Base-by-base conservation (phyloP, 2,888 invertebrate species). In the Aphelenchoides bicaudatus region DNA sequence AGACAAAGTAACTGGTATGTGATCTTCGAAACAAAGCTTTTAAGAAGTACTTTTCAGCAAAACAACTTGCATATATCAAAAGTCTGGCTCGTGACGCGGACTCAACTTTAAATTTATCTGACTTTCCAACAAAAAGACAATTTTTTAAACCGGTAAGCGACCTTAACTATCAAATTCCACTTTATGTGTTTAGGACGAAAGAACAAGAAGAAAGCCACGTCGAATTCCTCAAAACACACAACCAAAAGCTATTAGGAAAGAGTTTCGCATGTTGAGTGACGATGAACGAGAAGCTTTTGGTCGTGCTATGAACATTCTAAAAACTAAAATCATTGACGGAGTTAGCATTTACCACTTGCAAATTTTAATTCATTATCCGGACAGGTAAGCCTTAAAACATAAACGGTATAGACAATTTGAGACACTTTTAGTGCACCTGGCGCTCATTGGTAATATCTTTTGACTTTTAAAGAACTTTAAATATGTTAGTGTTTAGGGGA, bases 281-380 rank as follows among this genome's bases (percentile, higher is more conserved):
- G 39, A 37, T 8, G 62, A 62, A 37, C 54, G 61, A 8, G 46
- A 43, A 34, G 49, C 49, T 13, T 30, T 58, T 23, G 39, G 39
- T 31, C 34, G 38, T 30, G 77, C 77, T 2, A 72, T 77, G 75
- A 74, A 74, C 51, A 58, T 51, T 13, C 63, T 77, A 43, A 77
- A 77, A 52, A 34, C 30, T 30, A 57, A 62, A 30, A 57, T 62
- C 56, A 70, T 77, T 13, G 77, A 77, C 53, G 74, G 74, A 54
- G 71, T 74, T 46, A 73, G 71, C 27, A 72, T 70, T 2, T 77
- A 76, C 75, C 70, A 74, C 52, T 63, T 72, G 6, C 71, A 73
- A 57, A 72, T 71, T 2, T 66, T 72, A 21, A 70, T 72, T 19
- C 76, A 76, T 59, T 77, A 76, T 53, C 77, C 77, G 8, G 74